Evolutionary conservation across 2,888 invertebrate species (phyloP).

Genomic region (Furcula furcula): DNA sequence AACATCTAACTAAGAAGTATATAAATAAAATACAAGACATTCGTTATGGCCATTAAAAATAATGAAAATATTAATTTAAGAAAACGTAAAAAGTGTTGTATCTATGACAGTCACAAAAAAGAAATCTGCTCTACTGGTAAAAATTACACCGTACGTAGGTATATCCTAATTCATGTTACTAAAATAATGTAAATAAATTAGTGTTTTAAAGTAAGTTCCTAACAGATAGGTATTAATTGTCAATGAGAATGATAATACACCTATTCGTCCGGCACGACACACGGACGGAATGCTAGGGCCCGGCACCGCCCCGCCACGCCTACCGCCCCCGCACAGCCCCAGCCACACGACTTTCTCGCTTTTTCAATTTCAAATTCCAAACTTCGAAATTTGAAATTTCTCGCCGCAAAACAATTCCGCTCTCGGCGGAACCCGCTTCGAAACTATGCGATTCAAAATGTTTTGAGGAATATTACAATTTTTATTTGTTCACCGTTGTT

Average conservation of each 20-base stretch:
- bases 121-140: too few species aligned
- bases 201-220: too few species aligned
- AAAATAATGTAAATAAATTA: not conserved
- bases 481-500: not conserved
- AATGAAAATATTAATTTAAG: too few species aligned
- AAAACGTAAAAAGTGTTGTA: too few species aligned
- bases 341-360: slow-evolving; percentile 34
- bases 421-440: slow-evolving; percentile 33
- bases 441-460: slow-evolving; percentile 42
- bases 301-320: slow-evolving; percentile 53
- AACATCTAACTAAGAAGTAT: too few species aligned
- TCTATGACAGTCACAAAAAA: too few species aligned
- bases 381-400: slow-evolving; percentile 59
- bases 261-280: slow-evolving; percentile 26
- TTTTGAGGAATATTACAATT: slow-evolving; percentile 10
- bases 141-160: too few species aligned
- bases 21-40: too few species aligned
- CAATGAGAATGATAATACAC: slow-evolving; percentile 32
- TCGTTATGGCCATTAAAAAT: too few species aligned
- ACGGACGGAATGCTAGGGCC: slow-evolving; percentile 39
- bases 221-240: slow-evolving; percentile 16
- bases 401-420: slow-evolving; percentile 53
- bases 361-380: slow-evolving; percentile 63
- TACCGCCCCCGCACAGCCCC: slow-evolving; percentile 44
- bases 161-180: too few species aligned